Evolutionary conservation across 2,888 invertebrate species (phyloP).

Genomic region (Heteropelma amictum): DNA sequence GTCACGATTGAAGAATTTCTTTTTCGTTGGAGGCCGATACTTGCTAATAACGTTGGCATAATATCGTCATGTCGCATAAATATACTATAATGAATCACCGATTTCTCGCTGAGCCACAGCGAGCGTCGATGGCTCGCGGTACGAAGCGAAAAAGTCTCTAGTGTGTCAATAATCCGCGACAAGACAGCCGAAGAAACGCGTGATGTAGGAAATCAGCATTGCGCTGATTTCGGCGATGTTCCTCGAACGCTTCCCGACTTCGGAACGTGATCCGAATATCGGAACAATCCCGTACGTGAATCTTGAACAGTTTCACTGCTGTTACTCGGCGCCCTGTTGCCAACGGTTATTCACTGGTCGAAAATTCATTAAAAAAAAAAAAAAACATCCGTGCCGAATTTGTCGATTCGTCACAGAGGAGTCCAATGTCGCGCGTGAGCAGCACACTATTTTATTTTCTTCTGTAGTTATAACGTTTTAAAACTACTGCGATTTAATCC

Average conservation of each 20-base stretch:
- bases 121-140: neutral
- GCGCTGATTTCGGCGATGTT: conserved; percentile 45
- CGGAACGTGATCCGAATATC: conserved; percentile 42
- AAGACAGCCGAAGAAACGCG: neutral
- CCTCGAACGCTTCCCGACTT: conserved; percentile 13
- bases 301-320: conserved; percentile 21
- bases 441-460: neutral
- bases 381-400: no score
- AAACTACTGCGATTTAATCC: neutral
- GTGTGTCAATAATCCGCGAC: neutral
- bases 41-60: neutral
- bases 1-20: conserved; percentile 19
- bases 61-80: neutral
- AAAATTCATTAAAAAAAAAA: no score
- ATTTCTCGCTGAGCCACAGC: neutral
- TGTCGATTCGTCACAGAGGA: no score
- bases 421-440: no score
- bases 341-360: neutral
- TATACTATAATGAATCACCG: neutral
- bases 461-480: neutral
- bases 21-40: neutral
- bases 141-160: neutral
- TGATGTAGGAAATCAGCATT: conserved; percentile 26
- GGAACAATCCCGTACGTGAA: conserved; percentile 7
- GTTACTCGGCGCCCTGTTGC: neutral